Evolutionary conservation across 2,888 invertebrate genomes (phyloP), one percentile per base, ranked within the genome.

Genomic region (Diaprepes abbreviatus): DNA sequence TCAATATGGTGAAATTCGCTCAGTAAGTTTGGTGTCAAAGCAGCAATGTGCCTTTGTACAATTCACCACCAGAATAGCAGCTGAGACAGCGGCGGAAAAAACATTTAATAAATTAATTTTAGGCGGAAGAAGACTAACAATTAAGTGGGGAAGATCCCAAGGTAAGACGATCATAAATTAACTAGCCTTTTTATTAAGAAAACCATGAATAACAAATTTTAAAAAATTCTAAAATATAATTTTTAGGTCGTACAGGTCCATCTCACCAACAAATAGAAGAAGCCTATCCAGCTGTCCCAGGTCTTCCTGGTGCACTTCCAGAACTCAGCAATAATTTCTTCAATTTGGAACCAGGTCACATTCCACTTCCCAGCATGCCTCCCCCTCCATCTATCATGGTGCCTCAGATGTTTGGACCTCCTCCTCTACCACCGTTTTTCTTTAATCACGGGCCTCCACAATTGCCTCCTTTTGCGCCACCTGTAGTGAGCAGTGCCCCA

Each of bases 61-160:
- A 81, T 99, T 96, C 83, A 97, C 98, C 0, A 92, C 93, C 4
- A 88, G 99, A 64, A 87, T 88, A 54, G 93, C 97, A 0, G 95
- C 98, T 0, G 99, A 99, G 84, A 87, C 92, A 74, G 98, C 98
- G 0, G 96, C 97, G 0, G 97, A 97, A 77, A 93, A 95, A 80
- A 95, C 97, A 0, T 99, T 98, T 83, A 98, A 98, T 82, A 96
- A 98, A 79, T 85, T 98, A 28, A 91, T 92, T 38, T 74, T 84
- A 33, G 93, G 93, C 33, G 96, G 96, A 0, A 89, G 96, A 73
- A 88, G 97, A 52, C 87, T 98, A 1, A 96, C 96, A n/a, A 97
- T 99, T 73, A 97, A 98, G 81, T 99, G 99, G 99, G 98, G 98
- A 0, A 92, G 96, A 78, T 96, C 97, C 0, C 98, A 98, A 85